Evolutionary conservation across 2,797 vertebrate genomes (phyloP), one percentile per base, ranked within the genome.

Genomic region (Uromys caudimaculatus): DNA sequence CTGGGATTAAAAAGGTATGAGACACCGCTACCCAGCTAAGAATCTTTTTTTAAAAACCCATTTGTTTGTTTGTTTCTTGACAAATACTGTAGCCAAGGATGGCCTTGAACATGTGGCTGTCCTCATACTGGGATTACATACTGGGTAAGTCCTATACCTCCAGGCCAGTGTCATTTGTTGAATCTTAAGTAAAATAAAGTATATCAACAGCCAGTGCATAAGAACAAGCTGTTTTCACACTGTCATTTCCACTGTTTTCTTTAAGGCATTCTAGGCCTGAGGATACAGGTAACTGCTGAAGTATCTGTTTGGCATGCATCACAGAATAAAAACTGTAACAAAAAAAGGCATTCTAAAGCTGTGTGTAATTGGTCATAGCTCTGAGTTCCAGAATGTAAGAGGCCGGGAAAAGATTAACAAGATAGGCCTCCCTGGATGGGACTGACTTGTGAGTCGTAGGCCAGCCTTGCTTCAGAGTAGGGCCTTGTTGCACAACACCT

Each of bases 161-260:
- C 7, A 58, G 52, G n/a, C n/a, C 52, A 58, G 16, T 11, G n/a
- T 75, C 69, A 93, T 19, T 58, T 93, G 58, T 54, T 89, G 35
- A 96, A 86, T 79, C 58, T 52, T 89, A 91, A 96, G 50, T 86
- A 44, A 95, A 95, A 94, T 86, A 88, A 94, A 94, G 54, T 64
- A 50, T 8, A 86, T 14, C 24, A 90, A 16, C 94, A 95, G 60
- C 14, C 32, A 97, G 35, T 6, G 90, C 24, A 62, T 29, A 16
- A 88, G 29, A 50, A n/a, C 52, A 11, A 69, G n/a, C 17, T 92
- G 52, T 75, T 94, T 84, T 95, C 58, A 13, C 0, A 87, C 85
- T 69, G n/a, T 58, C 67, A 89, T 13, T 95, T 67, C 44, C 82
- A 92, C 64, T 19, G 52, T 41, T 90, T 5, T 94, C 64, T 91